phyloP scores from a whole-genome alignment of 2,797 vertebrate species.

The Sphenodon punctatus region DNA sequence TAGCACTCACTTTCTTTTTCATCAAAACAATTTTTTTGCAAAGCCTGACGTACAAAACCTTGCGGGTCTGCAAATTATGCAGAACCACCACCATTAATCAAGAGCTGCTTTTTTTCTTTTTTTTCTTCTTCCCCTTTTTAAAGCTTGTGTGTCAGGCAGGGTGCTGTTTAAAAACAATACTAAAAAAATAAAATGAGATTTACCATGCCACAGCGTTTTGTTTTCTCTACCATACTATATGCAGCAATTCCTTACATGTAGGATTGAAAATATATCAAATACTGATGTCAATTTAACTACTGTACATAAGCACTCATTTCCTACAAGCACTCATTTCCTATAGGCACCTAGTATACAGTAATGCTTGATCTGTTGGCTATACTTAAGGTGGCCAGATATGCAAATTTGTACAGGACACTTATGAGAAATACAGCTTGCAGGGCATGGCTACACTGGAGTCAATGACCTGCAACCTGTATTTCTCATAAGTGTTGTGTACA shows the following conservation, averaged over 20 bases:
- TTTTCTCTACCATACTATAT: background rate
- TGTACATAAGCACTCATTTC: too few relatives aligned
- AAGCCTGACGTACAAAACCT: background rate
- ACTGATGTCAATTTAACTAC: background rate
- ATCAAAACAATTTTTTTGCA: background rate
- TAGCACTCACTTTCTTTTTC: constrained; percentile 8
- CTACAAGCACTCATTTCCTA: background rate
- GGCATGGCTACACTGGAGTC: too few relatives aligned
- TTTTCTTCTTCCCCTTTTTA: too few relatives aligned
- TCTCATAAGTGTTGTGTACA: too few relatives aligned
- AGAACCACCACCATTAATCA: background rate
- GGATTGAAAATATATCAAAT: background rate
- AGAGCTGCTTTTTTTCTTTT: background rate
- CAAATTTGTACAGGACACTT: too few relatives aligned
- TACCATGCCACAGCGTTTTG: background rate
- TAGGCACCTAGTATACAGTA: background rate
- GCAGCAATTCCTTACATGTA: background rate
- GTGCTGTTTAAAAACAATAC: background rate
- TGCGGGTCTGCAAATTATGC: background rate
- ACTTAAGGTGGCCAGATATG: too few relatives aligned
- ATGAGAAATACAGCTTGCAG: too few relatives aligned
- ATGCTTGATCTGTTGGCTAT: background rate
- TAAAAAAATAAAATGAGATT: background rate
- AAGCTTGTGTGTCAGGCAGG: background rate
- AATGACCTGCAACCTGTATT: too few relatives aligned